phyloP scores from a whole-genome alignment of 2,113 vertebrate genomes.

The Micronycteris hirsuta region DNA sequence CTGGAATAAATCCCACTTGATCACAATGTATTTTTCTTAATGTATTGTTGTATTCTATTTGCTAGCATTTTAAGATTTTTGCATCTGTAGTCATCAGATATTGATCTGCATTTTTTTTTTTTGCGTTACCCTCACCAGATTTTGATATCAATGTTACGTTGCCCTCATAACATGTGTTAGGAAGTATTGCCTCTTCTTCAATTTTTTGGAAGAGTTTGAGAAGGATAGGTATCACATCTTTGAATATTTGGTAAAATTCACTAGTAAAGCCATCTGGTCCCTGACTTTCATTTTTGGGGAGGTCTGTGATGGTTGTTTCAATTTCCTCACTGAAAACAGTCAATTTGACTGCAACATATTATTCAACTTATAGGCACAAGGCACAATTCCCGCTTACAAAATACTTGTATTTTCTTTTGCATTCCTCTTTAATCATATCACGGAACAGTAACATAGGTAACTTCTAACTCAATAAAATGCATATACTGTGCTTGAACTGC shows the following conservation, averaged over 20 bases:
- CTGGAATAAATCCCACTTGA: too few species aligned
- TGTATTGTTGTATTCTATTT: not conserved
- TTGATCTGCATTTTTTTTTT: not conserved
- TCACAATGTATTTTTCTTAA: too few species aligned
- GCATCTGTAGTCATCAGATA: not conserved
- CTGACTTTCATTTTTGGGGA: not conserved
- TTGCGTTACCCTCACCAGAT: not conserved
- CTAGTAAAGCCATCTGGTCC: not conserved
- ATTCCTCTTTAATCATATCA: slow-evolving; percentile 33
- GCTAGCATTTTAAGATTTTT: not conserved
- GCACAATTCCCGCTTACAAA: not conserved
- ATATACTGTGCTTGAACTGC: not conserved
- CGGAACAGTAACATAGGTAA: slow-evolving; percentile 1
- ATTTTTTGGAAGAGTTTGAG: too few species aligned
- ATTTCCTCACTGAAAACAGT: not conserved
- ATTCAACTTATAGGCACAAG: not conserved
- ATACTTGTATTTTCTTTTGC: not conserved
- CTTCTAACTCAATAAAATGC: not conserved
- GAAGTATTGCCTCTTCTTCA: not conserved
- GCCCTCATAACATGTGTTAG: too few species aligned
- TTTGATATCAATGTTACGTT: too few species aligned
- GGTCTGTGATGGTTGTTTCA: not conserved
- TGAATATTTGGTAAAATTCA: not conserved
- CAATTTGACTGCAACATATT: slow-evolving; percentile 24
- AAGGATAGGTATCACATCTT: not conserved